Percentiles rank a stretch among this genome's conserved stretches.
Conservation (phyloP, 2,113 vertebrate genomes). For the Brachyhypopomus occidentalis region DNA sequence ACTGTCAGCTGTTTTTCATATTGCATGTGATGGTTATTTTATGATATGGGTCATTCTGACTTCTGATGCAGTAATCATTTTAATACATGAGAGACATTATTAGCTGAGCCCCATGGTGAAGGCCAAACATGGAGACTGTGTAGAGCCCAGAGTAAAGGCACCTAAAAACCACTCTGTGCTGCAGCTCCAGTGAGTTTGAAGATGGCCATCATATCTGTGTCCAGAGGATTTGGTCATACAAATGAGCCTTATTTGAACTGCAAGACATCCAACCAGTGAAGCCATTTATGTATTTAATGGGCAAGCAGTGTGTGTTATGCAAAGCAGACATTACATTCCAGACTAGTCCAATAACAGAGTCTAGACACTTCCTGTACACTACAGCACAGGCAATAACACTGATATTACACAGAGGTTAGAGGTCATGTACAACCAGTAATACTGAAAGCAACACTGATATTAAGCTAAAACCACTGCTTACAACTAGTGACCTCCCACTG, state of each 20-base stretch:
- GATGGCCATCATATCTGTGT: background rate
- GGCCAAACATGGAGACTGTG: background rate
- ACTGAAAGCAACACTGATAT: too few relatives aligned
- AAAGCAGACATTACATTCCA: too few relatives aligned
- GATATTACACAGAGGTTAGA: too few relatives aligned
- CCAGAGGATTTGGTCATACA: background rate
- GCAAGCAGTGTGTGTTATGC: too few relatives aligned
- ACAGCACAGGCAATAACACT: too few relatives aligned
- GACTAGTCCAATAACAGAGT: too few relatives aligned
- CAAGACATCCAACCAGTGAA: background rate
- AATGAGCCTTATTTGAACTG: background rate
- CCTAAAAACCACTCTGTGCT: background rate
- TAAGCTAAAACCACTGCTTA: too few relatives aligned
- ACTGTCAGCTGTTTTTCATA: conserved; percentile 14
- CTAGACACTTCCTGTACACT: too few relatives aligned
- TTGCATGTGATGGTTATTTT: background rate
- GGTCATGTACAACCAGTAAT: too few relatives aligned
- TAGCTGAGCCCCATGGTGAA: background rate
- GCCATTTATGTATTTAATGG: background rate
- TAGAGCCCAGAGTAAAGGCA: background rate
- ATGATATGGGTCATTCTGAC: background rate
- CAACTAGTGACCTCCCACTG: too few relatives aligned
- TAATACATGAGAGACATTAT: background rate
- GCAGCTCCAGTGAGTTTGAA: background rate
- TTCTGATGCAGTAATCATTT: background rate